A percentile compares a stretch with the other conserved stretches of the same genome.
These are phyloP conservation scores for Hippopotamus amphibius DNA, from an alignment of 2,113 vertebrate species.

Conservation along the genomic window DNA sequence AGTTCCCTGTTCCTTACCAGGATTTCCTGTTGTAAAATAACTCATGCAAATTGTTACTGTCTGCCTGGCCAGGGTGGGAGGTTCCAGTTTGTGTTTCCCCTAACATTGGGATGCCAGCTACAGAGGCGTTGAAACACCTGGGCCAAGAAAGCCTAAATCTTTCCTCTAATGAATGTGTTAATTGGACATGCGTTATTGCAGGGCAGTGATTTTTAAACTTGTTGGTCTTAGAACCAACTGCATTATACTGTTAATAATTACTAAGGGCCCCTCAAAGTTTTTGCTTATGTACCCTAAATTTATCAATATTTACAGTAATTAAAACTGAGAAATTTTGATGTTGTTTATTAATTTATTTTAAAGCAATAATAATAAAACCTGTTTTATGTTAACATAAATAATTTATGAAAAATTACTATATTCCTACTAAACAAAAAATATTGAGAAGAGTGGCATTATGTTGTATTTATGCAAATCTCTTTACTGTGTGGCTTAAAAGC, in stretches of 20 bases:
- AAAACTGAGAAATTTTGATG: not conserved
- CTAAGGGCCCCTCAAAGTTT: not conserved
- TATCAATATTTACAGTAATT: not conserved
- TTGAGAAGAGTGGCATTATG: not conserved
- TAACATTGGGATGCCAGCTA: too few species aligned
- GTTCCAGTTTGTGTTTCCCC: too few species aligned
- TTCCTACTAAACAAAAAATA: not conserved
- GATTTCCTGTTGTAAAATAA: too few species aligned
- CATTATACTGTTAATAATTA: not conserved
- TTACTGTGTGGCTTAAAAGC: not conserved
- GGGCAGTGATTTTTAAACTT: rapidly evolving
- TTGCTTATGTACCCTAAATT: not conserved
- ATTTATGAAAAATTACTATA: not conserved
- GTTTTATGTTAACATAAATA: not conserved
- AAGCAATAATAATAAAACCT: not conserved
- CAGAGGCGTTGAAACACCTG: not conserved
- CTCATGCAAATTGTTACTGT: too few species aligned
- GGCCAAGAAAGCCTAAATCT: not conserved
- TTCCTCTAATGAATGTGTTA: not conserved
- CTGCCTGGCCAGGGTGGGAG: too few species aligned
- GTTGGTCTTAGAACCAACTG: not conserved
- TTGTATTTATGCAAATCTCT: not conserved
- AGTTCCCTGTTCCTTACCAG: too few species aligned
- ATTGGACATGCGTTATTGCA: not conserved
- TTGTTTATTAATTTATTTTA: not conserved